Conservation (phyloP, 2,888 invertebrate genomes). For the Pheosia tremula region DNA sequence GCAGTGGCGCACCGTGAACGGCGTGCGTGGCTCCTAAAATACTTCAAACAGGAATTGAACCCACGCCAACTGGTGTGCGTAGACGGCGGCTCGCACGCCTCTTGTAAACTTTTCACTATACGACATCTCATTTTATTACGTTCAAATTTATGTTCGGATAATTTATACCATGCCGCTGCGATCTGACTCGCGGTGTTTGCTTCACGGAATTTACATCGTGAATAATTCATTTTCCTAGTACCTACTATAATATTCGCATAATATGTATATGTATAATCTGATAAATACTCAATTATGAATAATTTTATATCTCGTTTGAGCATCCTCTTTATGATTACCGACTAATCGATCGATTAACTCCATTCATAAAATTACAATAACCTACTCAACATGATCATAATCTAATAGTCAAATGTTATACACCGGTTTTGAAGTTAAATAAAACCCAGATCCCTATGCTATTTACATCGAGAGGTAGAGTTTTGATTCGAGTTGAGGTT, state of each 20-base stretch:
- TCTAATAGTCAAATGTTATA: neutral
- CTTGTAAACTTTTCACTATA: slow-evolving; percentile 79
- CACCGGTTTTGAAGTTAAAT: slow-evolving; percentile 27
- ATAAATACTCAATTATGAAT: slow-evolving; percentile 11
- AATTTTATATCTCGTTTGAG: neutral
- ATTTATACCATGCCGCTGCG: slow-evolving; percentile 55
- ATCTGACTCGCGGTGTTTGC: slow-evolving; percentile 35
- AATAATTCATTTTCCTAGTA: slow-evolving; percentile 39
- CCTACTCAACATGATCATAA: neutral
- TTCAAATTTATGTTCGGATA: slow-evolving; percentile 65
- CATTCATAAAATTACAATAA: neutral
- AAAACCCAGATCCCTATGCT: slow-evolving; percentile 36
- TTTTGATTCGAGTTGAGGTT: neutral
- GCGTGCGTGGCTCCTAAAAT: slow-evolving; percentile 78
- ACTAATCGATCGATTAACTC: neutral
- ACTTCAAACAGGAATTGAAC: slow-evolving; percentile 81
- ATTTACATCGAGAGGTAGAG: slow-evolving; percentile 38
- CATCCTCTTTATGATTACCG: neutral
- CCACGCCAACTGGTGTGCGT: slow-evolving; percentile 80
- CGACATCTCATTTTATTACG: slow-evolving; percentile 74
- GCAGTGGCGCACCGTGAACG: slow-evolving; percentile 49
- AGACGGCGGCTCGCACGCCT: slow-evolving; percentile 72
- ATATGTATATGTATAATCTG: slow-evolving; percentile 9
- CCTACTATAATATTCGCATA: slow-evolving; percentile 11
- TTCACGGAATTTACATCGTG: slow-evolving; percentile 42